These are phyloP conservation scores for Invenusta paracnida DNA, from an alignment of 2,888 invertebrate species.

Conservation along the genomic window DNA sequence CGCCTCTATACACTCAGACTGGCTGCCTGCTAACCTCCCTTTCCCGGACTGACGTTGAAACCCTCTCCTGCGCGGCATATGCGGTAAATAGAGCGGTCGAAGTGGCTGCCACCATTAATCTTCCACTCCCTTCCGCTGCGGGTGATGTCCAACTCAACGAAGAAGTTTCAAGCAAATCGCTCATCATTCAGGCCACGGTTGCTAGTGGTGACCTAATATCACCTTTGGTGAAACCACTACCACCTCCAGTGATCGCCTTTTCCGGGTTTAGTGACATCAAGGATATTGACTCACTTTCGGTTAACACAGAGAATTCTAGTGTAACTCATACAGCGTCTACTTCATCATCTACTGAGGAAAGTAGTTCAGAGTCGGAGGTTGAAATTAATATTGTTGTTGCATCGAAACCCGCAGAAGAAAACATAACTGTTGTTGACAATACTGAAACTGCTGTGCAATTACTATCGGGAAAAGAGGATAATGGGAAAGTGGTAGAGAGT, in stretches of 20 bases:
- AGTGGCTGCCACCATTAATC: background rate
- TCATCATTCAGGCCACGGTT: background rate
- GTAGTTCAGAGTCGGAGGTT: background rate
- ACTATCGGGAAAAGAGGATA: background rate
- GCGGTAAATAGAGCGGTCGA: background rate
- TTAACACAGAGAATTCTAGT: slow-evolving; percentile 37
- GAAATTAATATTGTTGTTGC: too few species aligned
- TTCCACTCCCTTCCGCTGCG: background rate
- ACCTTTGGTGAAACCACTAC: background rate
- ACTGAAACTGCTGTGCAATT: too few species aligned
- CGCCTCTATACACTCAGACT: background rate
- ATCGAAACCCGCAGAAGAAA: too few species aligned
- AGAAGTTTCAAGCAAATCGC: background rate
- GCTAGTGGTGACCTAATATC: too few species aligned
- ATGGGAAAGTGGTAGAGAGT: background rate
- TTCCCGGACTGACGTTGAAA: background rate
- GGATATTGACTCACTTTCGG: slow-evolving; percentile 38
- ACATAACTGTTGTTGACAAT: too few species aligned
- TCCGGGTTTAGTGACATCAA: slow-evolving; percentile 27
- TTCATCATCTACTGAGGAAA: background rate
- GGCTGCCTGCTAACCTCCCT: background rate
- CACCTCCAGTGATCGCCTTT: background rate
- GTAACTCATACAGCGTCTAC: slow-evolving; percentile 27
- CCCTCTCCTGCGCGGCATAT: background rate
- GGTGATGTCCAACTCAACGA: background rate